Evolutionary conservation across 2,888 invertebrate species (phyloP), one percentile per base, ranked within the genome.

Genomic region (Hermaeophaga mercurialis): DNA sequence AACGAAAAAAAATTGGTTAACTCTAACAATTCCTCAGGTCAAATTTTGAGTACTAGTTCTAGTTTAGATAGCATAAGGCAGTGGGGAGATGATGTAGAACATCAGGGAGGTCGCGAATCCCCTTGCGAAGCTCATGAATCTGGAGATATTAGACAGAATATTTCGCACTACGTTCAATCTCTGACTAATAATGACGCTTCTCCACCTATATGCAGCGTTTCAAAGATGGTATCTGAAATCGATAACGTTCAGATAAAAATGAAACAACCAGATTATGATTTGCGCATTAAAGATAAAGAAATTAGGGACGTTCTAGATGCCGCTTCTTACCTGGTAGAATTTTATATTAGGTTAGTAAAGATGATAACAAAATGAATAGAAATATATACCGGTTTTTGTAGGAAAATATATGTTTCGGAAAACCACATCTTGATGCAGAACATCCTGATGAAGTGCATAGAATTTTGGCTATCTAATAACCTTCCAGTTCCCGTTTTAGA

Each of bases 381-480:
- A 22, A 22, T 4, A 22, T 22, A 28, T 6, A 28, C n/a, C 9
- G 28, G 6, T 19, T 12, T 15, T 47, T 28, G 8, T 49, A 52
- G 52, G 19, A 64, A 62, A 39, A 75, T 77, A 14, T 75, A 78
- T 60, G 66, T 70, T 12, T 73, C 77, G 1, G 79, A 79, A 59
- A 79, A 79, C 64, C 78, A 78, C 58, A 78, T 79, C 62, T 64
- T 79, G 48, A 79, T 79, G 79, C 79, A 79, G 64, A 79, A 78
- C 61, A 73, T 78, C 58, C 66, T 79, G 26, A 62, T 78, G 58
- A 76, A 77, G 64, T 75, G 75, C 54, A 78, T 79, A 47, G 78
- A 79, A 56, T 79, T 79, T 69, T 79, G 79, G 79, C 63, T 79
- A 49, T 64, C 69, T 4, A 75, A 74, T 56, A 73, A 71, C 61